Base-by-base conservation (phyloP, 2,797 vertebrate genomes). In the Steatocranus sp. region DNA sequence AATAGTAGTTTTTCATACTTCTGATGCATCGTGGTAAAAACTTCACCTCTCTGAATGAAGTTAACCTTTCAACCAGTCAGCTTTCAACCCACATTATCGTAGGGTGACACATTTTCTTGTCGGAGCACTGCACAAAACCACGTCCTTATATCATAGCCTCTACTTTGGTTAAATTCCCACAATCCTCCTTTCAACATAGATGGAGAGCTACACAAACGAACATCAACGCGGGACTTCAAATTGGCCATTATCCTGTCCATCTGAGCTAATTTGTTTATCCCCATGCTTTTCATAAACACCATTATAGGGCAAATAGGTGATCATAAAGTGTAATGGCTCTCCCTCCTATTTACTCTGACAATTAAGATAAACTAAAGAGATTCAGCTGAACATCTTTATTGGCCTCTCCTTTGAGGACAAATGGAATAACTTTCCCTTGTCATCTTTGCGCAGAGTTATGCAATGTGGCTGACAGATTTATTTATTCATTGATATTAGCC, bases 251-350 rank as follows among this genome's bases (percentile, higher is more conserved):
- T 93, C 88, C 48, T 54, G 36, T 48, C 79, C 89, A 89, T 88
- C 81, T 75, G 36, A 61, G 20, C 50, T 94, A 83, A 92, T 92
- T 91, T 92, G 91, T 92, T 90, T 91, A 92, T 90, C 80, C 79
- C 77, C 53, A 48, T 91, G 70, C 80, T 89, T 82, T 91, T 88
- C 80, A 91, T 91, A 93, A 93, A 95, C 92, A 94, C 84, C 83
- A 91, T 94, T 90, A 90, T 76, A 85, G 86, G 88, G 82, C 89
- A 89, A 92, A 94, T 88, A 92, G 82, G 90, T 92, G 89, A 92
- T 87, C 80, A 82, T 89, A 89, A 92, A 90, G 78, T 83, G 83
- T 38, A 86, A 78, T 83, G 73, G 34, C 83, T 86, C 80, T 86
- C 80, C 87, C 87, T 89, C 87, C 84, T 85, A 92, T 93, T 87